Evolutionary conservation across 2,113 vertebrate genomes (phyloP), one percentile per base, ranked within the genome.

Genomic region (Cinclus mexicanus): DNA sequence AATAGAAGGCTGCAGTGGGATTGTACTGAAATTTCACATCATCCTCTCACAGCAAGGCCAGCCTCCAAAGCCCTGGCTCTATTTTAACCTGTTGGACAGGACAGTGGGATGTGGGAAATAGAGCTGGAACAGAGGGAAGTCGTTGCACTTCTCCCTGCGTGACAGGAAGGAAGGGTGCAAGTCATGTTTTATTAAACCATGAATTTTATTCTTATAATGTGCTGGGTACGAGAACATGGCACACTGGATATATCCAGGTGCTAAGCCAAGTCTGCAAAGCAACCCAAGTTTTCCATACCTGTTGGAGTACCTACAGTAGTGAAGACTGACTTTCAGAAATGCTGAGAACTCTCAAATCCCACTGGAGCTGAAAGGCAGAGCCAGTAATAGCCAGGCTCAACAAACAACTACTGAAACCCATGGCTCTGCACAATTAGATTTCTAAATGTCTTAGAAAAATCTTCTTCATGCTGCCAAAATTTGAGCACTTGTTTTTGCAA

Each of bases 1-100:
- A 97, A 97, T 91, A 96, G 41, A 31, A 25, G 28, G 29, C 83
- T 89, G 16, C 60, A 55, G 49, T 53, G 31, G 83, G 81, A 79
- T 72, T 69, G 41, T 6, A 53, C 77, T 79, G 81, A 72, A 60
- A 76, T 76, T 91, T 93, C 87, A 79, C n/a, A 52, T 89, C 71
- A 16, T 24, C 1, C 15, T 33, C 72, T 64, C 77, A 63, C 72
- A 90, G 60, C n/a, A 8, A 56, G 21, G 49, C 12, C 42, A 31
- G 72, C 41, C 22, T 49, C 14, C 31, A 11, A 37, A 79, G 81
- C 57, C 39, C 57, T n/a, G 57, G 19, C 25, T 83, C 41, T 82
- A 14, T 41, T 94, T 75, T 79, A 84, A 93, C 91, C 87, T 95
- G 68, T 14, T 47, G 63, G 44, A 53, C 25, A 9, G n/a, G 50